These are phyloP conservation scores for Epirrita christyi DNA, from an alignment of 2,888 invertebrate species.

Conservation along the genomic window DNA sequence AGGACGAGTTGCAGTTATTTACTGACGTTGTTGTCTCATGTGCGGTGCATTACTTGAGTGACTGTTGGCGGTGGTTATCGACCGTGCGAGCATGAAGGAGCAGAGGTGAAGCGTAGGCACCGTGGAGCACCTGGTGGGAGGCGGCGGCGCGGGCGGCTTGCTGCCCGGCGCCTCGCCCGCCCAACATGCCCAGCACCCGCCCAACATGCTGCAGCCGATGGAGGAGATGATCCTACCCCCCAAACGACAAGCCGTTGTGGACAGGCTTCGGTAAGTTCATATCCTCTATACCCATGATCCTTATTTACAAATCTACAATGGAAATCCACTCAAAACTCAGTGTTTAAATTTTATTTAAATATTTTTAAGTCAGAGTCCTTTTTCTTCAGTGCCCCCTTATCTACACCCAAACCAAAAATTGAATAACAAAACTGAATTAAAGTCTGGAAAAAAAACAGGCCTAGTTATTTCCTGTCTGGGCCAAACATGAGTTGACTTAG, in stretches of 20 bases:
- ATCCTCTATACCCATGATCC: not conserved
- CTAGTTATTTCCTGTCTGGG: too few species aligned
- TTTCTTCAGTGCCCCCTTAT: too few species aligned
- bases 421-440: too few species aligned
- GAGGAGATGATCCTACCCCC: conserved; percentile 91
- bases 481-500: too few species aligned
- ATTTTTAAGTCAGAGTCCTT: too few species aligned
- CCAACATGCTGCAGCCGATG: conserved; percentile 86
- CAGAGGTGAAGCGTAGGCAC: conserved; percentile 71
- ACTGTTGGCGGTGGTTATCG: conserved; percentile 44
- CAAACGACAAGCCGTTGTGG: conserved; percentile 94
- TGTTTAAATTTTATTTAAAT: too few species aligned
- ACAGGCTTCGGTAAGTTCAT: conserved; percentile 87
- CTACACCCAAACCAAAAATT: too few species aligned
- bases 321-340: too few species aligned
- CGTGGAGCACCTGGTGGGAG: conserved; percentile 92
- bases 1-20: conserved; percentile 72
- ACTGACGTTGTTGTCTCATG: conserved; percentile 65
- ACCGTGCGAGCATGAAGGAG: conserved; percentile 59
- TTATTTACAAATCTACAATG: too few species aligned
- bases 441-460: too few species aligned
- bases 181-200: conserved; percentile 77
- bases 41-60: conserved; percentile 73
- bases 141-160: conserved; percentile 88
- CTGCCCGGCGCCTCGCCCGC: conserved; percentile 86